Evolutionary conservation across 35 echinoderm and acorn worm species (phyloP).

Genomic region (Hemicentrotus pulcherrimus): DNA sequence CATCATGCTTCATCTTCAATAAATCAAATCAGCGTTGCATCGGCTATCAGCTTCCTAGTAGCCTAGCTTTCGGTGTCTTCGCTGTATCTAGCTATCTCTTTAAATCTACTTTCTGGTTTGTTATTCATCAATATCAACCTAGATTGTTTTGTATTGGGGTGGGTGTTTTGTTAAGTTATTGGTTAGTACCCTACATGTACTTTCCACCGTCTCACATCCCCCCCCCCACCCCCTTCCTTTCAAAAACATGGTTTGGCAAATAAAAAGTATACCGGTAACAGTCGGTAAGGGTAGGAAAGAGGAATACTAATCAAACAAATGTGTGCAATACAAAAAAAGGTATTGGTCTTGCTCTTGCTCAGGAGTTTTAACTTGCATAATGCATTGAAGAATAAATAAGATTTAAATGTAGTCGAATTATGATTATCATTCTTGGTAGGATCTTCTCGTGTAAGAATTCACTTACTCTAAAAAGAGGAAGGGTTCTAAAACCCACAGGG

Average conservation of each 20-base stretch:
- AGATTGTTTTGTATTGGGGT: background rate
- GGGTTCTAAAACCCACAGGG: background rate
- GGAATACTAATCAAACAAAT: background rate
- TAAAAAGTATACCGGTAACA: background rate
- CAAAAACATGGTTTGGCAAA: background rate
- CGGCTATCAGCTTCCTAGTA: background rate
- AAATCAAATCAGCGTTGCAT: background rate
- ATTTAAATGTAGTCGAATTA: background rate
- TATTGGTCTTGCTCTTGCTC: background rate
- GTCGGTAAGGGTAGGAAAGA: no score
- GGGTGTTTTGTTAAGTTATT: background rate
- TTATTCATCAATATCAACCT: background rate
- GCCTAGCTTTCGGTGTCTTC: background rate
- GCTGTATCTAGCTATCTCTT: background rate
- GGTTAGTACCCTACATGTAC: background rate
- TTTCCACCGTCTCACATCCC: background rate
- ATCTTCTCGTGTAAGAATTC: no score
- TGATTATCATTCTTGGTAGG: background rate
- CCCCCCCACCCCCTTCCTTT: background rate
- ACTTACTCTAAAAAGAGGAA: background rate
- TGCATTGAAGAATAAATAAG: background rate
- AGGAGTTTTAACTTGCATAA: background rate
- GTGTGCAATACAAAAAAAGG: background rate
- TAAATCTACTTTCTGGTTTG: background rate
- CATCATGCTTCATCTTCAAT: constrained; percentile 12